Base-by-base conservation (phyloP, 2,888 invertebrate genomes). In the Ectemnius cavifrons region DNA sequence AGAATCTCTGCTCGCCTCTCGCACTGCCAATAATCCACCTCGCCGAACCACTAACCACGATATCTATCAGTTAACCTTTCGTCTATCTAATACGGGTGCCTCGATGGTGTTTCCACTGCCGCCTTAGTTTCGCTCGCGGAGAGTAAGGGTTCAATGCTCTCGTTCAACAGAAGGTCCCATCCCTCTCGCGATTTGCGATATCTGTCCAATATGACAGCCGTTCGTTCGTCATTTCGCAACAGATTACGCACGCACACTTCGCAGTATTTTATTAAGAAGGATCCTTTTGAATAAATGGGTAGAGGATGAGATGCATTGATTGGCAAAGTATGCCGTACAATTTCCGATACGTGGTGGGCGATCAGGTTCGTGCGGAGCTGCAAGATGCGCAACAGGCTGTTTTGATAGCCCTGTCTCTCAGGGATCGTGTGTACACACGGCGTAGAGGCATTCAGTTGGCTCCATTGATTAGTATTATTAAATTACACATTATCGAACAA, bases 11-110 rank as follows among this genome's bases (percentile, higher is more conserved):
- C 83, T 82, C 77, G 89, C 89, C 89, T 89, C 84, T 37, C 37
- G 89, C 89, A 90, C 89, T 88, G 89, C 89, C 82, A 87, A 85
- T 84, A 77, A 89, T 88, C 89, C 88, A 88, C 86, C 71, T 87
- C 80, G 85, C 86, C 85, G 85, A 86, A 81, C 75, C 82, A 88
- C 88, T 89, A 89, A 89, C 87, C 78, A 84, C 77, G 75, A 72
- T 70, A 86, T 81, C 85, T 86, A 83, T 85, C 82, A 84, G 75
- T 80, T 81, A 83, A 82, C 75, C 52, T 67, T 71, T 81, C 73
- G 78, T 71, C 78, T 81, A 65, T 73, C 84, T 85, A 84, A 82
- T 78, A 82, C 75, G 82, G 82, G 85, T 78, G 71, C 37, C 37
- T 82, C 75, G 82, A 80, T 83, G 82, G 84, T 84, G 80, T 82